A percentile compares a stretch with the other conserved stretches of the same genome.
Conservation (phyloP, 2,113 vertebrate species). For the Nansenia antarctica region DNA sequence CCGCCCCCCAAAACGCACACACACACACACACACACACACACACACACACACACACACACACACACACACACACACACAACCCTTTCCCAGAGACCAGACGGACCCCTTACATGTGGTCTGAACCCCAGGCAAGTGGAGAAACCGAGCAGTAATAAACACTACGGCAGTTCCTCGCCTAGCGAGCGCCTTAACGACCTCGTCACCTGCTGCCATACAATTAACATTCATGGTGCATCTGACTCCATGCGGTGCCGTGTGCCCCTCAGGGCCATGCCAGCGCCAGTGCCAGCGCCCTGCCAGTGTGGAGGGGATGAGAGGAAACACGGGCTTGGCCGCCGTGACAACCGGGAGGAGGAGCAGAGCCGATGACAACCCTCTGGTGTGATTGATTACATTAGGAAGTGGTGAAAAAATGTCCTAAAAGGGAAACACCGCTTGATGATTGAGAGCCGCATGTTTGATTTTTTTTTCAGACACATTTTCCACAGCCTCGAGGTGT, state of each 20-base stretch:
- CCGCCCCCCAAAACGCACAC: slow-evolving; percentile 3
- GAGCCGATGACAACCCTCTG: slow-evolving; percentile 13
- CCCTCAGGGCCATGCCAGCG: slow-evolving; percentile 25
- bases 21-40: slow-evolving; percentile 10
- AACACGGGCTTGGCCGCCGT: neutral
- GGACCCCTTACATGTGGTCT: slow-evolving; percentile 46
- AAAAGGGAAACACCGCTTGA: slow-evolving; percentile 38
- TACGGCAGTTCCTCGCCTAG: slow-evolving; percentile 52
- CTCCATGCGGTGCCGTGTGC: slow-evolving; percentile 40
- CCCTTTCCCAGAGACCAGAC: slow-evolving; percentile 29
- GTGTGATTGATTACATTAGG: slow-evolving; percentile 58
- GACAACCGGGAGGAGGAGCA: neutral
- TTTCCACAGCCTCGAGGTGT: slow-evolving; percentile 48
- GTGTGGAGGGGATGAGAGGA: neutral
- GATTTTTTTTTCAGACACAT: slow-evolving; percentile 31
- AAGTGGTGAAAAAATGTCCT: slow-evolving; percentile 40
- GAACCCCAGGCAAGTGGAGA: slow-evolving; percentile 47
- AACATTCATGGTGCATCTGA: slow-evolving; percentile 44
- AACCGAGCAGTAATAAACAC: slow-evolving; percentile 55
- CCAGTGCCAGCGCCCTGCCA: too few species aligned
- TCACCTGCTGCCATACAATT: slow-evolving; percentile 60
- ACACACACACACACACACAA: slow-evolving; percentile 2
- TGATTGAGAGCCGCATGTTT: slow-evolving; percentile 39
- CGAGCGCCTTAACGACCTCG: slow-evolving; percentile 72
- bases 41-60: slow-evolving; percentile 9